Percentiles rank a stretch among this genome's conserved stretches.
phyloP scores from a whole-genome alignment of 2,888 invertebrate species.

The Pyrrhosoma nymphula region DNA sequence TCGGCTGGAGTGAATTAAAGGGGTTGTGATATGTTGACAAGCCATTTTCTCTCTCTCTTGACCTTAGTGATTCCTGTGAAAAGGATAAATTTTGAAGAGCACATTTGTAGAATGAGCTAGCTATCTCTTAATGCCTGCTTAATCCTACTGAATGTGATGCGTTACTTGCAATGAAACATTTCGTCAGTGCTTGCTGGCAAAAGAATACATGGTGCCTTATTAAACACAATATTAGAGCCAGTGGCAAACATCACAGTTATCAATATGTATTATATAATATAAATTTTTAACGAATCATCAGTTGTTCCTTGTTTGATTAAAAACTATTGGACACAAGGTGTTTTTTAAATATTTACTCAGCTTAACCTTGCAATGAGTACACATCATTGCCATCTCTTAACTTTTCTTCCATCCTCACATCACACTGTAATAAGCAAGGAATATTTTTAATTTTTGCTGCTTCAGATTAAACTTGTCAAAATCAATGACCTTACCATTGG shows the following conservation, averaged over 20 bases:
- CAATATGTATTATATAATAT: not conserved
- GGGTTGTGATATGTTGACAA: not conserved
- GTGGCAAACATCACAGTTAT: not conserved
- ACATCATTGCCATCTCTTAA: not conserved
- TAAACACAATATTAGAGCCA: not conserved
- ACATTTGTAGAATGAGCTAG: not conserved
- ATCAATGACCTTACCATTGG: not conserved
- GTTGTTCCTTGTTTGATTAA: not conserved
- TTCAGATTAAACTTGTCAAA: not conserved
- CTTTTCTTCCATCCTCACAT: not conserved
- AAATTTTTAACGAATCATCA: not conserved
- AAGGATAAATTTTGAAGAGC: not conserved
- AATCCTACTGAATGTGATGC: not conserved
- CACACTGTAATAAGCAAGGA: not conserved
- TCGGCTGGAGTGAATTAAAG: not conserved
- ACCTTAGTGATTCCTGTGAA: not conserved
- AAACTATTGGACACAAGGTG: not conserved
- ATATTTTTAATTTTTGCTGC: not conserved
- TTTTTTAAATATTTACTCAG: not conserved
- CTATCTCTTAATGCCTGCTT: not conserved
- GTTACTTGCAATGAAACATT: not conserved
- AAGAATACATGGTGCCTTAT: not conserved
- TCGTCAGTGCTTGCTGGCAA: not conserved
- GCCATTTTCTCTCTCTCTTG: not conserved
- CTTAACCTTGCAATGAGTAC: not conserved